A percentile compares a stretch with the other conserved stretches of the same genome.
Conservation (phyloP, 2,888 invertebrate species). For the Agrochola lota region DNA sequence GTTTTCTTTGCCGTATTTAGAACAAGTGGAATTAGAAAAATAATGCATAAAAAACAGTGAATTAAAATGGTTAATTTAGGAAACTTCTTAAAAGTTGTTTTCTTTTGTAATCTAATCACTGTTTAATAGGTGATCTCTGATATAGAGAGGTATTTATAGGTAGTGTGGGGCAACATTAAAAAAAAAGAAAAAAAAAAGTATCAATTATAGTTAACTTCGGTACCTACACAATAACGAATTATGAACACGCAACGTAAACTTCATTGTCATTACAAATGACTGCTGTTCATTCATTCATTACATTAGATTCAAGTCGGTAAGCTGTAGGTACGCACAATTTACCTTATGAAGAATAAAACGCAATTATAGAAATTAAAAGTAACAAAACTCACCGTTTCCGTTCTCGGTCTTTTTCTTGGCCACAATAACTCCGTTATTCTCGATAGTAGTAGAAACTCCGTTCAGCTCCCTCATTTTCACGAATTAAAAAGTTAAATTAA, state of each 20-base stretch:
- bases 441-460: slow-evolving; percentile 78
- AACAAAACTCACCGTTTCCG: slow-evolving; percentile 78
- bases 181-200: too few relatives aligned
- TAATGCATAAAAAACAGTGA: background rate
- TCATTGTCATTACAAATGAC: slow-evolving; percentile 1
- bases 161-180: too few relatives aligned
- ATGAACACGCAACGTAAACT: slow-evolving; percentile 45
- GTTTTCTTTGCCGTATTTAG: background rate
- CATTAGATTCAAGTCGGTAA: slow-evolving; percentile 1
- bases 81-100: background rate
- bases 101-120: background rate
- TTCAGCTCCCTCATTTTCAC: slow-evolving; percentile 85
- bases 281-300: slow-evolving; percentile 9
- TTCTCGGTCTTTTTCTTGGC: slow-evolving; percentile 83
- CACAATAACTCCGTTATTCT: slow-evolving; percentile 80
- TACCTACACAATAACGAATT: slow-evolving; percentile 11
- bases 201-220: background rate
- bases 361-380: background rate
- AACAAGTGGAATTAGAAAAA: background rate
- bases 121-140: background rate
- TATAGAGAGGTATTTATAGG: background rate
- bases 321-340: background rate
- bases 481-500: slow-evolving; percentile 56
- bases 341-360: background rate
- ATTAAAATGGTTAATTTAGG: background rate